Conservation (phyloP, 2,888 invertebrate genomes). For the Lissonota sp. region DNA sequence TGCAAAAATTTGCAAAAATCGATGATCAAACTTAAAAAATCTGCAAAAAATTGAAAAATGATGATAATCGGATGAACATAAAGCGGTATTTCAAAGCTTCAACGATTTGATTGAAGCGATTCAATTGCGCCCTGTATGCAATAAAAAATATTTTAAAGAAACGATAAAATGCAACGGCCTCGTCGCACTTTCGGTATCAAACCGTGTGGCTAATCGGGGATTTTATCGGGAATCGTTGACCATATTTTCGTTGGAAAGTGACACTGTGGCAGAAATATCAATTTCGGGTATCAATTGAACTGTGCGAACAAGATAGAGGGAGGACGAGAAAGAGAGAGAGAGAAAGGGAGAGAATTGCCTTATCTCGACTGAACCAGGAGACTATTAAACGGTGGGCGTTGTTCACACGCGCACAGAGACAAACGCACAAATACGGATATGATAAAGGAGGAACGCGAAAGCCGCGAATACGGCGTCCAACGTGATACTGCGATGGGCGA, state of each 20-base stretch:
- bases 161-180: too few relatives aligned
- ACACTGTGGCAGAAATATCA: slow-evolving; percentile 40
- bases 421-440: neutral
- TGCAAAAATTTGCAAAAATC: too few relatives aligned
- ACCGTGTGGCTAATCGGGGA: neutral
- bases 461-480: slow-evolving; percentile 17
- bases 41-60: too few relatives aligned
- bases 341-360: slow-evolving; percentile 36
- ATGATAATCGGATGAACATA: too few relatives aligned
- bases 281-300: slow-evolving; percentile 66
- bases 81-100: too few relatives aligned
- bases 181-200: too few relatives aligned
- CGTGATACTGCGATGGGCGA: slow-evolving; percentile 31
- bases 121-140: too few relatives aligned
- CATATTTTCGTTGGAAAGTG: slow-evolving; percentile 50
- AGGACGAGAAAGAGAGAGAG: neutral
- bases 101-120: too few relatives aligned
- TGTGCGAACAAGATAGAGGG: neutral
- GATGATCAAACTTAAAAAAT: too few relatives aligned
- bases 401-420: slow-evolving; percentile 3
- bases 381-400: slow-evolving; percentile 55
- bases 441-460: slow-evolving; percentile 14
- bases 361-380: slow-evolving; percentile 51
- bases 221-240: slow-evolving; percentile 27
- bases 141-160: too few relatives aligned